Evolutionary conservation across 2,113 vertebrate genomes (phyloP), one percentile per base, ranked within the genome.

Genomic region (Caracal caracal): DNA sequence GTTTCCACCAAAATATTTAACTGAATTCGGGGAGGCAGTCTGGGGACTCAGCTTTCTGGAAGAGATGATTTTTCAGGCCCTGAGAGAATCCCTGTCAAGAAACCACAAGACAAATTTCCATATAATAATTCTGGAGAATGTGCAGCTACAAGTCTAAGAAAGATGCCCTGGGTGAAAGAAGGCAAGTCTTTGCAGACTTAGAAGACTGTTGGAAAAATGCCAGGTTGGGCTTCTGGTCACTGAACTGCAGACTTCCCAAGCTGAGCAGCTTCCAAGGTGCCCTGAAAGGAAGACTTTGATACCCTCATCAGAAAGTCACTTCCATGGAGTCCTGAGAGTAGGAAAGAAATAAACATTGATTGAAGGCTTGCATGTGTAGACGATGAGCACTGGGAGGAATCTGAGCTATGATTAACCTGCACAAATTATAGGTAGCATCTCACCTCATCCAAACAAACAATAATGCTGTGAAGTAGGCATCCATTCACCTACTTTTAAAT

Each of bases 1-100:
- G n/a, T 28, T 84, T 80, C 66, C 78, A 63, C 30, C 49, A 78
- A 91, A 95, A 56, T 81, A 93, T 22, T 91, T 93, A 80, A 70
- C 30, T 89, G 35, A 92, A 86, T 93, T 71, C 79, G 65, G 75
- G 43, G 47, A 79, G 28, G 15, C 26, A 78, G 28, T 19, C 76
- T 11, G 40, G 56, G 28, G 10, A 43, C 11, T 19, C 6, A 2
- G 16, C 7, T 37, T 92, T 86, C 35, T 30, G 35, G 8, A 65
- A 83, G 15, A 83, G 78, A 37, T 65, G 11, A 33, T 63, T 33
- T 19, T 40, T 10, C 20, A 66, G 73, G n/a, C 33, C 47, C 79
- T 82, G 20, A 91, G 61, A 92, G 49, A 82, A 92, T 30, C n/a
- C 3, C 0, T 68, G n/a, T 20, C 12, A 43, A 61, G 22, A 47